These are phyloP conservation scores for Chrysomallon squamiferum DNA, from an alignment of 1,140 invertebrate genomes.

Conservation along the genomic window DNA sequence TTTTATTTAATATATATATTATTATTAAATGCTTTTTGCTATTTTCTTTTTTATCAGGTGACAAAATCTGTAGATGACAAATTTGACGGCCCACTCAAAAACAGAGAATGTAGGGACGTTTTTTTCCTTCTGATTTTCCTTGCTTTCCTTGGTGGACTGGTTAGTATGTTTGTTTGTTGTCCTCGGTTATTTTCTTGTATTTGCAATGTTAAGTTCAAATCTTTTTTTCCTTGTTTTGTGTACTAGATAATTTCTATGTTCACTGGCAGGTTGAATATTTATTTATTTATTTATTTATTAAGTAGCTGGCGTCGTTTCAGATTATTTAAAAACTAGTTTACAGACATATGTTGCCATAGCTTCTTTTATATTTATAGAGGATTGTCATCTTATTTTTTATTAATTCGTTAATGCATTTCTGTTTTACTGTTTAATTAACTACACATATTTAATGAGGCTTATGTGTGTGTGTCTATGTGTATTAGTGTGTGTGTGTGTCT, in stretches of 20 bases:
- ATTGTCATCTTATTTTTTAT: too few species aligned
- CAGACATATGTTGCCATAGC: too few species aligned
- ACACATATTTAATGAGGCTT: too few species aligned
- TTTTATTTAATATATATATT: background rate
- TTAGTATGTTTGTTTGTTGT: constrained; percentile 59
- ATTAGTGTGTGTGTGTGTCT: too few species aligned
- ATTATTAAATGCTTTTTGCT: background rate
- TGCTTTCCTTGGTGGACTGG: constrained; percentile 67
- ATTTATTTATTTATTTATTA: too few species aligned
- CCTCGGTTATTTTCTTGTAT: background rate
- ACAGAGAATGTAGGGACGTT: constrained; percentile 70
- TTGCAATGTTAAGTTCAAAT: background rate
- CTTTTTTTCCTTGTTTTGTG: background rate
- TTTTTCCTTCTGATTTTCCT: constrained; percentile 67
- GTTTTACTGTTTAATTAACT: too few species aligned
- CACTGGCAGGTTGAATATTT: constrained; percentile 6
- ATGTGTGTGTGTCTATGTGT: too few species aligned
- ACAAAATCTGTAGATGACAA: constrained; percentile 1
- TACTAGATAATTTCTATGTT: background rate
- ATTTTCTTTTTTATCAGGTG: background rate
- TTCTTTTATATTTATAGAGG: too few species aligned
- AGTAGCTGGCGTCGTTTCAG: too few species aligned
- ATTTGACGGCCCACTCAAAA: constrained; percentile 44
- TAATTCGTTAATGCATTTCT: too few species aligned
- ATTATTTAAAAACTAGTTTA: too few species aligned